phyloP scores from a whole-genome alignment of 2,888 invertebrate genomes.

The Oscheius onirici region DNA sequence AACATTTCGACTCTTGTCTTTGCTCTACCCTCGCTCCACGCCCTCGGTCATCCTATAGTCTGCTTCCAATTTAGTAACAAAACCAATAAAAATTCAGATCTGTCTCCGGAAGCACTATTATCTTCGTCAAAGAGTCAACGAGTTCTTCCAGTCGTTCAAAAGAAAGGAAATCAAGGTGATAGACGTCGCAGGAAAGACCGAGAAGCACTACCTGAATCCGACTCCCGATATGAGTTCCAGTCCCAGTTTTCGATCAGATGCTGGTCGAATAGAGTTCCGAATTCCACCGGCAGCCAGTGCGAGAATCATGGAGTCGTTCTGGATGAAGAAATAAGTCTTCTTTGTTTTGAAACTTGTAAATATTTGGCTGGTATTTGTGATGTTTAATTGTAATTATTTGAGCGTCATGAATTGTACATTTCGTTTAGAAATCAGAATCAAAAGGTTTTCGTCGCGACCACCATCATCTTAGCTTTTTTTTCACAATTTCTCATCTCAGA shows the following conservation, averaged over 20 bases:
- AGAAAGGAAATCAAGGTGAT: not conserved
- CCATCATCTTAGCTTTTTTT: too few species aligned
- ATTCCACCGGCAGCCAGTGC: conserved; percentile 45
- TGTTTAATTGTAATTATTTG: too few species aligned
- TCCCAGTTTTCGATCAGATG: conserved; percentile 42
- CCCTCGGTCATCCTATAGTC: conserved; percentile 46
- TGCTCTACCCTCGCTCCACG: conserved; percentile 41
- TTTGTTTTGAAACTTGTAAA: not conserved
- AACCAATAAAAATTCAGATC: conserved; percentile 31
- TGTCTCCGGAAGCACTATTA: conserved; percentile 43
- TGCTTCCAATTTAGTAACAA: not conserved
- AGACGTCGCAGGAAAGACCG: conserved; percentile 1
- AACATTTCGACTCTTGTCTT: conserved; percentile 46
- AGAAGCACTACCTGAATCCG: conserved; percentile 25
- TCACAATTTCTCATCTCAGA: too few species aligned
- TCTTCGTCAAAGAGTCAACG: conserved; percentile 40
- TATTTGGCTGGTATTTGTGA: not conserved
- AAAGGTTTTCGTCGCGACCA: too few species aligned
- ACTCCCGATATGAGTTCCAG: conserved; percentile 39
- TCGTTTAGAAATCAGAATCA: too few species aligned
- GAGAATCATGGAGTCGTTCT: conserved; percentile 41
- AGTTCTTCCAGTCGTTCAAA: conserved; percentile 26
- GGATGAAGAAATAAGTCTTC: conserved; percentile 36
- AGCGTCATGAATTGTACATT: too few species aligned
- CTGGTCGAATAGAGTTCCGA: conserved; percentile 41